These are phyloP conservation scores for Nothura maculosa DNA, from an alignment of 2,797 vertebrate genomes.

Conservation along the genomic window DNA sequence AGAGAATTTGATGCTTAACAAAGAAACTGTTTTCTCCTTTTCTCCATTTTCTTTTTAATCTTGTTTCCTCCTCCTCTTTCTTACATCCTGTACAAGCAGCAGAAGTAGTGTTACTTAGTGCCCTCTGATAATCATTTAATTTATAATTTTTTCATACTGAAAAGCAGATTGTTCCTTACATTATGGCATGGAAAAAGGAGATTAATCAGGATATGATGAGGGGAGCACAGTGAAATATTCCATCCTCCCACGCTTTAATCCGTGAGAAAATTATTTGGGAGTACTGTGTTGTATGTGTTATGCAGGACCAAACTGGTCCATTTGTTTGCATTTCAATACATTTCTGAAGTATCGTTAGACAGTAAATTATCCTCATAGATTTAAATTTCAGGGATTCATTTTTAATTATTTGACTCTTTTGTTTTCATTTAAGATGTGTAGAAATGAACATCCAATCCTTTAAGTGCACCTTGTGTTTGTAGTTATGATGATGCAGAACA, in stretches of 20 bases:
- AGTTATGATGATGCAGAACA: neutral
- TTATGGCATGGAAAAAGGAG: neutral
- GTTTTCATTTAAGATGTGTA: neutral
- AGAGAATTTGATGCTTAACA: neutral
- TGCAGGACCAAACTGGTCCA: neutral
- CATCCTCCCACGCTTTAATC: neutral
- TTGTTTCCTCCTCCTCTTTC: neutral
- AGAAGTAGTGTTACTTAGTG: neutral
- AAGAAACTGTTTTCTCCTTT: neutral
- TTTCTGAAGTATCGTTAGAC: neutral
- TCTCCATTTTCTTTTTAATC: neutral
- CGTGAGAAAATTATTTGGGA: neutral
- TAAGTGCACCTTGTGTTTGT: neutral
- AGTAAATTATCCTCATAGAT: neutral
- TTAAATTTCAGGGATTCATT: neutral
- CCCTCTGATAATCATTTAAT: neutral
- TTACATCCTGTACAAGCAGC: rapidly evolving
- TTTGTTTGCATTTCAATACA: neutral
- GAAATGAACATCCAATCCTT: neutral
- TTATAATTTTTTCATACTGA: neutral
- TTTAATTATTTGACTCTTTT: neutral
- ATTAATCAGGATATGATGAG: neutral
- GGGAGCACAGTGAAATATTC: neutral
- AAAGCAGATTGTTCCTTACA: neutral
- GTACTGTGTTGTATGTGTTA: neutral